These are phyloP conservation scores for Micrastur ruficollis DNA, from an alignment of 2,797 vertebrate genomes.

Conservation along the genomic window DNA sequence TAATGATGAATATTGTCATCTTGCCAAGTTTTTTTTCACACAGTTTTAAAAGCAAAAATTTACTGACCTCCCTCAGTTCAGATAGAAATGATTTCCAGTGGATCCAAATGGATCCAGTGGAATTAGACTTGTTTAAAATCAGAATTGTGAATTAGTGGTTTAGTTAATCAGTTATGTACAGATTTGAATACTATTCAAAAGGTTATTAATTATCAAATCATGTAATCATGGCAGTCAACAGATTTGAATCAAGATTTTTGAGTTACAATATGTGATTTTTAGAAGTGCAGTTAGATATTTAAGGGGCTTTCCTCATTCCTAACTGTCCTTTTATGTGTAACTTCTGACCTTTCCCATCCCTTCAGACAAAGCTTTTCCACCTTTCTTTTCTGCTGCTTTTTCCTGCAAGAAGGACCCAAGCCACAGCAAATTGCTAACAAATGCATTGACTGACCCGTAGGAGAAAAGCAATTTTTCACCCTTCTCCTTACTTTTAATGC, in stretches of 20 bases:
- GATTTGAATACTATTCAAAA: neutral
- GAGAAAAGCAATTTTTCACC: neutral
- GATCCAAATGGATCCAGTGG: neutral
- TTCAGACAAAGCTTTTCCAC: neutral
- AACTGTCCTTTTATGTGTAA: neutral
- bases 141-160: neutral
- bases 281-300: neutral
- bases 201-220: neutral
- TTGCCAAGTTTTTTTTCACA: neutral
- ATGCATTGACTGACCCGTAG: neutral
- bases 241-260: neutral
- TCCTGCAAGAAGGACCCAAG: neutral
- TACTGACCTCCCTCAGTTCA: neutral
- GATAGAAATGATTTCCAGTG: neutral
- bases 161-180: neutral
- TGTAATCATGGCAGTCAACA: neutral
- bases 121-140: neutral
- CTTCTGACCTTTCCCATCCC: neutral
- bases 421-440: accelerated
- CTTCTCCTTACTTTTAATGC: neutral
- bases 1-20: neutral
- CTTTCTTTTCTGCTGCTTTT: neutral
- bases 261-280: neutral
- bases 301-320: neutral
- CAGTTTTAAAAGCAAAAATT: neutral